Evolutionary conservation across 2,888 invertebrate species (phyloP), one percentile per base, ranked within the genome.

Genomic region (Corythucha ciliata): DNA sequence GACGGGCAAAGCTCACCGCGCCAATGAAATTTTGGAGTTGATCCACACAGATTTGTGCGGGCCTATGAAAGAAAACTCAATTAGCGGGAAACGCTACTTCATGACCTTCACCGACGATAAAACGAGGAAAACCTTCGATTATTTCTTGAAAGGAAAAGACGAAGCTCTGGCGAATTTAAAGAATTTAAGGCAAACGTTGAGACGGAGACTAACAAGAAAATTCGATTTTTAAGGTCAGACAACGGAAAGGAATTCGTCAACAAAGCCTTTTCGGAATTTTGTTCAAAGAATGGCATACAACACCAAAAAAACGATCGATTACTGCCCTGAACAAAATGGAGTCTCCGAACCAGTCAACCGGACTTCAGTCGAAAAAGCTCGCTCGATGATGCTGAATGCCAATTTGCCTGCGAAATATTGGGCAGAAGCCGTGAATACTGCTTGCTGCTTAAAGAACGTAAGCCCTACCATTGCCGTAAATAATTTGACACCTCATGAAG

Each of bases 371-470:
- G 50, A 50, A 21, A 50, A 50, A 18, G 42, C 42, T 6, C 24
- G 50, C 14, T 40, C 41, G 32, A 46, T 50, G 50, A 33, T 50
- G 33, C 10, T 29, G 12, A 42, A 34, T 24, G 40, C 50, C 2
- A 32, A 7, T 6, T 21, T 44, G 10, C 16, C 20, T 21, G n/a
- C n/a, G n/a, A n/a, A n/a, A n/a, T n/a, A n/a, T n/a, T n/a, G n/a
- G 50, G 50, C 50, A 21, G 50, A 50, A 42, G 50, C 42, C 2
- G 24, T 44, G 2, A 50, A 33, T 21, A 20, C 41, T 29, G 36
- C 34, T 14, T 21, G 22, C 7, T 46, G 18, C 25, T 36, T 46
- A 26, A 34, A 34, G 24, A 46, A 50, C 26, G n/a, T 7, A 29
- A 22, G 21, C 18, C 50, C 50, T 7, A 41, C 41, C 16, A 27